phyloP scores from a whole-genome alignment of 1,140 invertebrate species.

The Drosophila sturtevanti region DNA sequence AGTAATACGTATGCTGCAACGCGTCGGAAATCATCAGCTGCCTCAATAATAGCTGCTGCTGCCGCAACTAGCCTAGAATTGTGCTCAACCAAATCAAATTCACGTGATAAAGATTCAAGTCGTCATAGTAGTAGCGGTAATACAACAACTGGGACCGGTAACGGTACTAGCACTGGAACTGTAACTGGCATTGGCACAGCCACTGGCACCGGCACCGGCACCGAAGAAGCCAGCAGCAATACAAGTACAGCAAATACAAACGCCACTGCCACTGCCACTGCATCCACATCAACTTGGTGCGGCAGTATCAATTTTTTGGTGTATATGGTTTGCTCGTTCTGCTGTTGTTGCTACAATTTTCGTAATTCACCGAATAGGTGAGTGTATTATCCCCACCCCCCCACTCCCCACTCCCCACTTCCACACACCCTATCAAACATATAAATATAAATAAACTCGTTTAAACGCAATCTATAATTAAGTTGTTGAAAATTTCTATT shows the following conservation, averaged over 20 bases:
- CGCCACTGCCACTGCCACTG: slow-evolving; percentile 32
- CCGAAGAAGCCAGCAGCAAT: slow-evolving; percentile 22
- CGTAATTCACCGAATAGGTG: slow-evolving; percentile 79
- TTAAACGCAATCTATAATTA: slow-evolving; percentile 47
- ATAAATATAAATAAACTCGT: slow-evolving; percentile 19
- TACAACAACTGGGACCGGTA: slow-evolving; percentile 26
- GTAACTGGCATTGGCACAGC: slow-evolving; percentile 8
- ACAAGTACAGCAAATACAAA: slow-evolving; percentile 6
- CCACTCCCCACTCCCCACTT: not conserved
- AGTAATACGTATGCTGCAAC: not conserved
- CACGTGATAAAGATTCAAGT: slow-evolving; percentile 28
- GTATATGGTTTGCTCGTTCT: slow-evolving; percentile 82
- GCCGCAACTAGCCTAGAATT: slow-evolving; percentile 55
- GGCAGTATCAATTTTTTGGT: slow-evolving; percentile 78
- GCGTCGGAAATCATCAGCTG: slow-evolving; percentile 69
- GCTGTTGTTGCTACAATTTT: slow-evolving; percentile 81
- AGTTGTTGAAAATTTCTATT: slow-evolving; percentile 56
- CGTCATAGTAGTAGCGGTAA: slow-evolving; percentile 33
- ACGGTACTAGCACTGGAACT: slow-evolving; percentile 13
- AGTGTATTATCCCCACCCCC: slow-evolving; percentile 8
- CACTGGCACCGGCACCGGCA: slow-evolving; percentile 15
- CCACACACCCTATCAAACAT: not conserved
- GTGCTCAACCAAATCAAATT: slow-evolving; percentile 22
- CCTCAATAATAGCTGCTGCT: slow-evolving; percentile 68
- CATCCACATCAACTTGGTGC: slow-evolving; percentile 73